Evolutionary conservation across 2,113 vertebrate genomes (phyloP).

Genomic region (Mus pahari): DNA sequence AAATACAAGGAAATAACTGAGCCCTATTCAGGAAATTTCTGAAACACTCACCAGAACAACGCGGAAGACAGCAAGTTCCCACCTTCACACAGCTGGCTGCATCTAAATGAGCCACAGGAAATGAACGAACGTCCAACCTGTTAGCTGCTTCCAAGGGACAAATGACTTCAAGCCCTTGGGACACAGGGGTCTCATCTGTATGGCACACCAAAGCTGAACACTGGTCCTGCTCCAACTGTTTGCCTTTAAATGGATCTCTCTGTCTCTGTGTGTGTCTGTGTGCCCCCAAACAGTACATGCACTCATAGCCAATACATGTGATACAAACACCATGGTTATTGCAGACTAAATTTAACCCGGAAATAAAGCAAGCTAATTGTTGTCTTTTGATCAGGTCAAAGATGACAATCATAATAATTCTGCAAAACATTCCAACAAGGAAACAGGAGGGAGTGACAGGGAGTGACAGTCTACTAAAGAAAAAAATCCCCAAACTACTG

Average conservation of each 20-base stretch:
- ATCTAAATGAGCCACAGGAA: conserved; percentile 85
- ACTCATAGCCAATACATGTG: not conserved
- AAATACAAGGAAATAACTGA: conserved; percentile 71
- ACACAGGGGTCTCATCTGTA: conserved; percentile 47
- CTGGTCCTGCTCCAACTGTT: conserved; percentile 57
- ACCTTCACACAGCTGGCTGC: conserved; percentile 79
- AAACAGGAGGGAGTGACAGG: conserved; percentile 60
- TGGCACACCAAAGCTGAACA: conserved; percentile 57
- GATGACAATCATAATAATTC: conserved; percentile 63
- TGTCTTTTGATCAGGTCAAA: conserved; percentile 59
- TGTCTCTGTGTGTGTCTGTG: not conserved
- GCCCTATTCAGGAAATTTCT: conserved; percentile 83
- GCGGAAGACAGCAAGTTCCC: conserved; percentile 71
- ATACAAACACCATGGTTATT: conserved; percentile 57
- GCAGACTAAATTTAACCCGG: conserved; percentile 73
- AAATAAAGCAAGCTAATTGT: conserved; percentile 71
- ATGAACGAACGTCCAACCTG: conserved; percentile 80
- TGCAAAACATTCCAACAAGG: conserved; percentile 60
- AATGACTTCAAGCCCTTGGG: conserved; percentile 72
- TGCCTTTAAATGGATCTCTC: not conserved
- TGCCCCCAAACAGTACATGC: not conserved
- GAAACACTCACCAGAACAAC: conserved; percentile 82
- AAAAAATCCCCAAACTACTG: conserved; percentile 48
- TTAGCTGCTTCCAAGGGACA: conserved; percentile 78
- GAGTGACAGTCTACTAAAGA: conserved; percentile 28